Percentiles rank a stretch among this genome's conserved stretches.
phyloP scores from a whole-genome alignment of 1,140 invertebrate genomes.

The Trialeurodes vaporariorum region DNA sequence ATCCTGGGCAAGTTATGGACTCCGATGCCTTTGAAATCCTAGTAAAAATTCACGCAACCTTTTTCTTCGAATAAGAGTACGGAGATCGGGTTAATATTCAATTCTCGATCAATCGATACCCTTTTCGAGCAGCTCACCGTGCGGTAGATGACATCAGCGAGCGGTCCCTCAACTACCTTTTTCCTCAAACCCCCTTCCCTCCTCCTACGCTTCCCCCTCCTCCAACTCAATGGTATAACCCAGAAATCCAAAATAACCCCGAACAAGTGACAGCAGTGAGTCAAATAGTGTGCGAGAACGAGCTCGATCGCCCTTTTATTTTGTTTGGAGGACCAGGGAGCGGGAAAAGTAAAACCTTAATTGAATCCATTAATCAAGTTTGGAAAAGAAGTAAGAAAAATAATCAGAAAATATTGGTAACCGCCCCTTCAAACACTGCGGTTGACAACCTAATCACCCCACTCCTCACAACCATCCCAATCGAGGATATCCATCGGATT shows the following conservation, averaged over 20 bases:
- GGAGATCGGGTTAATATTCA: not conserved
- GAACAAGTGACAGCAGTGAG: not conserved
- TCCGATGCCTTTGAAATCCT: not conserved
- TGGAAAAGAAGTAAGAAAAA: not conserved
- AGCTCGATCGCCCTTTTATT: conserved; percentile 50
- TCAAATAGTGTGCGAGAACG: not conserved
- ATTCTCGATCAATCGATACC: not conserved
- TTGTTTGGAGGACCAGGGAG: not conserved
- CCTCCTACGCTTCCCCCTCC: not conserved
- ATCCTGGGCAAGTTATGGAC: not conserved
- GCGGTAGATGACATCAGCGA: not conserved
- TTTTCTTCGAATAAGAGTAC: not conserved
- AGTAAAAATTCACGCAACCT: not conserved
- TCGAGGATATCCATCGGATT: not conserved
- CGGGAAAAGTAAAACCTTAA: not conserved
- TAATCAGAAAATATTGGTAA: not conserved
- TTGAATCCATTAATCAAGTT: not conserved
- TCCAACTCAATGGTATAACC: not conserved
- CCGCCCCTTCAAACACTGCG: not conserved
- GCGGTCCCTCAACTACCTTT: not conserved
- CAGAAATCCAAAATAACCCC: not conserved
- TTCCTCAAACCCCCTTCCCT: not conserved
- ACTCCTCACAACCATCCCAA: not conserved
- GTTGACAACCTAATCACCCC: not conserved
- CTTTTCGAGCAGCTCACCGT: not conserved